Conservation (phyloP, 2,888 invertebrate genomes). For the Eustalomyia histrio region DNA sequence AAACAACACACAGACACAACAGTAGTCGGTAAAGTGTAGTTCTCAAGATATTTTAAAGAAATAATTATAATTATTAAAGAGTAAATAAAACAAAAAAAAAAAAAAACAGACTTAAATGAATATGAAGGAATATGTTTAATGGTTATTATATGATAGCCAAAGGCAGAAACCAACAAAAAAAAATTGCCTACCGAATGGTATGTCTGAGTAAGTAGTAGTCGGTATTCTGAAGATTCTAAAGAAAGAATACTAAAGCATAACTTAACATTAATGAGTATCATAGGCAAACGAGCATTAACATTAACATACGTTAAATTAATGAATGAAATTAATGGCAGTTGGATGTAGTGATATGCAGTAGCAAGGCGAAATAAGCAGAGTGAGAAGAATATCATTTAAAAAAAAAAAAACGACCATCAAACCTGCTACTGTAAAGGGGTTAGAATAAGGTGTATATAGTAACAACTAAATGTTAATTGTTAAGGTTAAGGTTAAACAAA, state of each 20-base stretch:
- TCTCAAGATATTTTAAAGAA: conserved; percentile 50
- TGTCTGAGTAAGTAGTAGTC: background rate
- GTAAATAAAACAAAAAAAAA: conserved; percentile 4
- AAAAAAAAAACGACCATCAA: background rate
- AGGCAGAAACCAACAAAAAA: background rate
- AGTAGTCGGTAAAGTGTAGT: conserved; percentile 50
- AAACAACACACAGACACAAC: conserved; percentile 47
- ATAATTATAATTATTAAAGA: conserved; percentile 58
- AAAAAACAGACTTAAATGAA: background rate
- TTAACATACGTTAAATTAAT: conserved; percentile 29
- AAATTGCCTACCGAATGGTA: conserved; percentile 4
- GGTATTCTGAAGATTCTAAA: background rate
- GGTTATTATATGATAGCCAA: conserved; percentile 12
- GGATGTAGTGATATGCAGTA: background rate
- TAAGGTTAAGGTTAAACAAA: too few species aligned
- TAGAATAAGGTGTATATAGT: too few species aligned
- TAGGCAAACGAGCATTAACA: conserved; percentile 1
- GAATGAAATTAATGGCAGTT: conserved; percentile 36
- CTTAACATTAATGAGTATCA: conserved; percentile 5
- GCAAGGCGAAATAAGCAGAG: background rate
- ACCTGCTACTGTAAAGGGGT: background rate
- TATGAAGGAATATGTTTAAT: background rate
- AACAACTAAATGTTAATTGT: too few species aligned
- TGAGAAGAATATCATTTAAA: background rate
- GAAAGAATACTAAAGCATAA: background rate